Conservation (phyloP, 2,888 invertebrate genomes). For the Arge pagana region DNA sequence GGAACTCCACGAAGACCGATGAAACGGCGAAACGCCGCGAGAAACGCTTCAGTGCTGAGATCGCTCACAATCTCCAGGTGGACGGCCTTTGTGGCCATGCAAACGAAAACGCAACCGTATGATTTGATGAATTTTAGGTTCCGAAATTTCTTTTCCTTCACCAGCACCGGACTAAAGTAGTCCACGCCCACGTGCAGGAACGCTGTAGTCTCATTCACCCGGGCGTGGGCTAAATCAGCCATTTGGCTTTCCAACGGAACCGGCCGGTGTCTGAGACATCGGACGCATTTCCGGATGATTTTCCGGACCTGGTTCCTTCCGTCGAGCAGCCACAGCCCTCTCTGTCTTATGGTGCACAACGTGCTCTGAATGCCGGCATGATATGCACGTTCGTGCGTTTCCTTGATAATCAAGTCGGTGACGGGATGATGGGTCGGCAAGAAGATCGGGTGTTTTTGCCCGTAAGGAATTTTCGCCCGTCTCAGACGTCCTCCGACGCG, state of each 20-base stretch:
- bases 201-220: slow-evolving; percentile 17
- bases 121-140: slow-evolving; percentile 2
- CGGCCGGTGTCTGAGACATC: slow-evolving; percentile 30
- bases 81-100: slow-evolving; percentile 2
- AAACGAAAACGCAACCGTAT: slow-evolving; percentile 8
- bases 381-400: slow-evolving; percentile 14
- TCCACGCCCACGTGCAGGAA: slow-evolving; percentile 26
- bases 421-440: slow-evolving; percentile 24
- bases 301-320: slow-evolving; percentile 21
- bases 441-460: slow-evolving; percentile 24
- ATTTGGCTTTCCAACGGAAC: slow-evolving; percentile 26
- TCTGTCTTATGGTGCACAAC: slow-evolving; percentile 17
- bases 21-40: slow-evolving; percentile 27
- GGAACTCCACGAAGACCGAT: slow-evolving; percentile 18
- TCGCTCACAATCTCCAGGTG: not conserved
- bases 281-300: slow-evolving; percentile 25
- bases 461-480: not conserved
- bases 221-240: slow-evolving; percentile 21
- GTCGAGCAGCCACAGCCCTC: slow-evolving; percentile 24
- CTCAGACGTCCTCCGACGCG: slow-evolving; percentile 25
- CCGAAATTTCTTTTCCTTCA: slow-evolving; percentile 13
- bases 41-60: not conserved
- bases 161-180: slow-evolving; percentile 13
- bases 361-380: slow-evolving; percentile 26
- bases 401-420: slow-evolving; percentile 24